These are phyloP conservation scores for Alloscopus bannaensis DNA, from an alignment of 2,888 invertebrate genomes.

Conservation along the genomic window DNA sequence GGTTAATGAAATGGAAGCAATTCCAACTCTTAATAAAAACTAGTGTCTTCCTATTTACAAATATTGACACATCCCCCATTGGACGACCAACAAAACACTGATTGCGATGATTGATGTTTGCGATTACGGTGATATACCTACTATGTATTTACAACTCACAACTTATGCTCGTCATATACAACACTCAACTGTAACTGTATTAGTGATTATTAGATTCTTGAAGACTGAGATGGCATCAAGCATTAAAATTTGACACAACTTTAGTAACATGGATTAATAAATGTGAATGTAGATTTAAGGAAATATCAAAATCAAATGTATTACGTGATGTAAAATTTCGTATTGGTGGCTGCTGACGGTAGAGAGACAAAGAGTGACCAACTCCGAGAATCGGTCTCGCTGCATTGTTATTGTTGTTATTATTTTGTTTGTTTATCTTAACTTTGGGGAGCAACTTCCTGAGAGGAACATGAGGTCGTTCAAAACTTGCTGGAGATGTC, in stretches of 20 bases:
- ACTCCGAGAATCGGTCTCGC: slow-evolving; percentile 44
- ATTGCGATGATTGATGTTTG: too few relatives aligned
- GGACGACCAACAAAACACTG: too few relatives aligned
- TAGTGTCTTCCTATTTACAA: too few relatives aligned
- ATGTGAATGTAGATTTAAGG: slow-evolving; percentile 22
- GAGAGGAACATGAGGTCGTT: slow-evolving; percentile 39
- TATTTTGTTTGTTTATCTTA: slow-evolving; percentile 26
- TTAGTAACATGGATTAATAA: slow-evolving; percentile 37
- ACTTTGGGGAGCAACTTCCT: slow-evolving; percentile 44
- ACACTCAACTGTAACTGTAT: too few relatives aligned
- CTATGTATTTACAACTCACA: too few relatives aligned
- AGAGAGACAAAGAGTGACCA: slow-evolving; percentile 63
- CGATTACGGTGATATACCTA: too few relatives aligned
- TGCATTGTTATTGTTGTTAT: slow-evolving; percentile 57
- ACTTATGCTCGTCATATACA: too few relatives aligned
- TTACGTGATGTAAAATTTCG: slow-evolving; percentile 64
- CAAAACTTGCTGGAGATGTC: slow-evolving; percentile 13
- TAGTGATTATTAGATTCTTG: slow-evolving; percentile 6
- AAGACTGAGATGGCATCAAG: slow-evolving; percentile 63
- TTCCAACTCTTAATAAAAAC: too few relatives aligned
- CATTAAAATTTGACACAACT: slow-evolving; percentile 13
- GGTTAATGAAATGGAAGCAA: too few relatives aligned
- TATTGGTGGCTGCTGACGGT: slow-evolving; percentile 55
- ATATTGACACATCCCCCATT: too few relatives aligned
- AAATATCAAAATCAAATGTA: slow-evolving; percentile 32